Percentiles rank a stretch among this genome's conserved stretches.
Conservation (phyloP, 1,140 invertebrate genomes). For the Microplitis mediator region DNA sequence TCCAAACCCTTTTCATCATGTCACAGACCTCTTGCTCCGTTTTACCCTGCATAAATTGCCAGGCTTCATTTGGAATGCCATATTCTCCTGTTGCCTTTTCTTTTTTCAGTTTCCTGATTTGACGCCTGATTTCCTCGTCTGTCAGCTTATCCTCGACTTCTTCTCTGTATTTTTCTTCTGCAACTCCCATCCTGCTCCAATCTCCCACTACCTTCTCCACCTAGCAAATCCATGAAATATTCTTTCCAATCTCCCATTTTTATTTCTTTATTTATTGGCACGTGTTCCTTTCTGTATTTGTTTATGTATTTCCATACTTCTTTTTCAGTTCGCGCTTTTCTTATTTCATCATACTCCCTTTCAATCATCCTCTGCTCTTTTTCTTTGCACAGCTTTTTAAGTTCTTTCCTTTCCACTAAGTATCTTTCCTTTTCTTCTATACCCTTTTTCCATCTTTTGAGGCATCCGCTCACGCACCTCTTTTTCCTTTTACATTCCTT, state of each 20-base stretch:
- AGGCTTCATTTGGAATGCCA: constrained; percentile 1
- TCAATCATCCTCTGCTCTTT: not conserved
- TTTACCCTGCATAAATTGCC: not conserved
- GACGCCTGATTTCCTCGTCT: not conserved
- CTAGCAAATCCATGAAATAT: not conserved
- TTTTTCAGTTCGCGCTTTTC: not conserved
- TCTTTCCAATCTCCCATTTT: not conserved
- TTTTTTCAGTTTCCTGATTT: not conserved
- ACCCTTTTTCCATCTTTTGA: not conserved
- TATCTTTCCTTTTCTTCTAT: not conserved
- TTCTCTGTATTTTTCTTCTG: not conserved
- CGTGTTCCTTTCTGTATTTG: not conserved
- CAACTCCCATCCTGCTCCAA: not conserved
- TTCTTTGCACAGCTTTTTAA: constrained; percentile 2
- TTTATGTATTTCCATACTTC: constrained; percentile 22
- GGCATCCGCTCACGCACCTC: not conserved
- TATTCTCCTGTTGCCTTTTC: constrained; percentile 1
- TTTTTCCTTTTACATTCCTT: not conserved
- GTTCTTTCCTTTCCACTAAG: not conserved
- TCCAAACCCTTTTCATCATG: not conserved
- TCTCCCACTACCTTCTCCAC: not conserved
- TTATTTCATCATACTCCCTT: constrained; percentile 1
- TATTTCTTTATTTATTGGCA: not conserved
- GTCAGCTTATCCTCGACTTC: not conserved
- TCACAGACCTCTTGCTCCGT: not conserved